Evolutionary conservation across 2,888 invertebrate genomes (phyloP).

Genomic region (Anorthoa munda): DNA sequence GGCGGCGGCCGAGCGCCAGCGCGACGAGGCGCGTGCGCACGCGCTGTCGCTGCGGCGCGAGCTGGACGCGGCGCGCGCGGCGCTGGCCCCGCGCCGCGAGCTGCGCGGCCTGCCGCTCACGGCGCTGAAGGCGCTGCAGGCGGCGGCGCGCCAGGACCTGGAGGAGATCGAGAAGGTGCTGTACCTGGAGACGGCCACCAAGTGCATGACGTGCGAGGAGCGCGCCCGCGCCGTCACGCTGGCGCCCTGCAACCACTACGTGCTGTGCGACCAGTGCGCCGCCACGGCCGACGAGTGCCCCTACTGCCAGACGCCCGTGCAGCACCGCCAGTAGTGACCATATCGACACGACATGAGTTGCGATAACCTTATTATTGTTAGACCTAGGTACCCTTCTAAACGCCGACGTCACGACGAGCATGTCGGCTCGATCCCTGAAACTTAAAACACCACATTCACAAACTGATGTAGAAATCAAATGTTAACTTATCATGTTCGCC

Average conservation of each 20-base stretch:
- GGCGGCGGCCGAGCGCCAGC: no score
- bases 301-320: conserved; percentile 96
- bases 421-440: no score
- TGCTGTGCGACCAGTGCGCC: conserved; percentile 96
- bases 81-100: conserved; percentile 92
- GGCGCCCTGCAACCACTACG: conserved; percentile 97
- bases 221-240: conserved; percentile 96
- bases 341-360: no score
- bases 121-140: conserved; percentile 94
- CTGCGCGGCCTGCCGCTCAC: conserved; percentile 94
- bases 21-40: conserved; percentile 96
- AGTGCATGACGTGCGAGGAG: conserved; percentile 98
- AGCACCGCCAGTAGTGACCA: conserved; percentile 81
- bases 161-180: conserved; percentile 88
- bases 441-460: no score
- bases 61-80: conserved; percentile 90
- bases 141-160: conserved; percentile 93
- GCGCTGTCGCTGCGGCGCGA: conserved; percentile 94
- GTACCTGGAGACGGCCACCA: no score
- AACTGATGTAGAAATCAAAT: no score
- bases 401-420: no score
- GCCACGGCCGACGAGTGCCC: conserved; percentile 96
- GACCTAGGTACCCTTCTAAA: no score
- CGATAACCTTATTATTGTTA: no score
- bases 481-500: no score